Evolutionary conservation across 2,888 invertebrate species (phyloP), one percentile per base, ranked within the genome.

Genomic region (Galerucella pusilla): DNA sequence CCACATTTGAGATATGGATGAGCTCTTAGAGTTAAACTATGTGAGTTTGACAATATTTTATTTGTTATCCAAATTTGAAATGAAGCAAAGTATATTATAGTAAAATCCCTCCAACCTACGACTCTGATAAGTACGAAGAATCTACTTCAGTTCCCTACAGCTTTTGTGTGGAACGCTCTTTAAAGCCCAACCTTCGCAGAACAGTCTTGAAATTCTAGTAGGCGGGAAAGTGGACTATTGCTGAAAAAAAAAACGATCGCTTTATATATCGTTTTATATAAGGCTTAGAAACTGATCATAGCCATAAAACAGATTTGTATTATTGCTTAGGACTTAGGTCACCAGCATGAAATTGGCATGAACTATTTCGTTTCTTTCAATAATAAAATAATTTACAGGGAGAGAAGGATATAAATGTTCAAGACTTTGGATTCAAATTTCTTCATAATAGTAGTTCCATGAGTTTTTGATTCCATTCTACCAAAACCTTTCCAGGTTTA

Each of bases 181-280:
- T 35, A 45, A 60, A 68, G 25, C 46, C 28, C 45, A 14, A 60
- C 11, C 11, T 25, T 28, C 28, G 60, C 25, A 68, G 68, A 45
- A 60, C 68, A 25, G 59, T 59, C 60, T 68, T 60, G 46, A 45
- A 59, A 59, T 68, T 46, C 68, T 42, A 60, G 60, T 20, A 60
- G 60, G 46, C 68, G 68, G 60, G 1, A 25, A 60, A 59, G 59
- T 52, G 35, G 25, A 45, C 60, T 59, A 68, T 68, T 60, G 54
- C 57, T 20, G n/a, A n/a, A 28, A 60, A 68, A 68, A 46, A 28
- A 45, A 68, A 68, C 28, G 68, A 68, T 57, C 25, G 46, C 45
- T 59, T 59, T 45, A 68, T 46, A 68, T 68, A 20, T 9, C 57
- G 25, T 57, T 68, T 45, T 66, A 25, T 52, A 11, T 10, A 57